These are phyloP conservation scores for Thereva unica DNA, from an alignment of 2,888 invertebrate genomes.

Conservation along the genomic window DNA sequence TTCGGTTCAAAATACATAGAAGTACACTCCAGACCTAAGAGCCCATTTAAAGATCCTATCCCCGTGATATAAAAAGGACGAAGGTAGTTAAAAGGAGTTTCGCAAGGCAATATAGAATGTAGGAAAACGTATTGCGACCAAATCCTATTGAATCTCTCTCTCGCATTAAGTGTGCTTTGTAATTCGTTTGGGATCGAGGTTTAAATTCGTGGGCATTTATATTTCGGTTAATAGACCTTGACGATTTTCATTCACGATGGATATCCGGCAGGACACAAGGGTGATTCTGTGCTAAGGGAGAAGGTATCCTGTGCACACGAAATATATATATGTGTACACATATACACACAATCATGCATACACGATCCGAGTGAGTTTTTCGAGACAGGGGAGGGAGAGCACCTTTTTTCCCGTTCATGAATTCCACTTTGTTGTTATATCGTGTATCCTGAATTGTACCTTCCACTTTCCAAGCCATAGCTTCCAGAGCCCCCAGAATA, in stretches of 20 bases:
- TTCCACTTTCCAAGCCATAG: background rate
- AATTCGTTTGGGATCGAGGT: constrained; percentile 36
- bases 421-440: too few relatives aligned
- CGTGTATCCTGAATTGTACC: background rate
- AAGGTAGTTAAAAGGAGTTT: background rate
- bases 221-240: constrained; percentile 36
- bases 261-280: background rate
- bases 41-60: too few relatives aligned
- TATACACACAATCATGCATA: background rate
- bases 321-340: background rate
- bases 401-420: too few relatives aligned
- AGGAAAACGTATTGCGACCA: constrained; percentile 7
- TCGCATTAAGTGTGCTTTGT: constrained; percentile 25
- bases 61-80: background rate
- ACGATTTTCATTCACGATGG: constrained; percentile 9
- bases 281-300: background rate
- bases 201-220: constrained; percentile 36
- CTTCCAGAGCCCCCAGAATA: too few relatives aligned
- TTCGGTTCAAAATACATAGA: too few relatives aligned
- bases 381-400: too few relatives aligned
- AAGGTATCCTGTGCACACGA: too few relatives aligned
- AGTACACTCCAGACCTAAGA: too few relatives aligned
- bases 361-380: background rate
- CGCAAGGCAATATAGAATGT: background rate
- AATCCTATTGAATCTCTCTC: constrained; percentile 11